These are phyloP conservation scores for Cecidostiba fungosa DNA, from an alignment of 2,888 invertebrate genomes.

Conservation along the genomic window DNA sequence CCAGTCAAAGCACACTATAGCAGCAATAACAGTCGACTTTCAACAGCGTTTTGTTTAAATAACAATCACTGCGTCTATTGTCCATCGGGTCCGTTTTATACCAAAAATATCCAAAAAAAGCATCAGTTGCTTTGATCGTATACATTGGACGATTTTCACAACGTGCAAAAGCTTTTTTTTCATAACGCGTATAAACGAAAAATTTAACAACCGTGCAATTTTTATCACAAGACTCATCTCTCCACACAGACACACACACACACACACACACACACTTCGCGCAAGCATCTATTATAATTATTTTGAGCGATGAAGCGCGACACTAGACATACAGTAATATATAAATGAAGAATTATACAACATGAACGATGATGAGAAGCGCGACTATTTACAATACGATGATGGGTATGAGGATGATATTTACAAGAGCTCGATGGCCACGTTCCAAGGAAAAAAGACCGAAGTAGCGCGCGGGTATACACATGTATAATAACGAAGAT, in stretches of 20 bases:
- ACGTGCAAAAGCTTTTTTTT: constrained; percentile 7
- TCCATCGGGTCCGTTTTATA: background rate
- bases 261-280: background rate
- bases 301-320: constrained; percentile 26
- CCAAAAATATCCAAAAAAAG: background rate
- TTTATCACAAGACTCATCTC: constrained; percentile 55
- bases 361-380: constrained; percentile 20
- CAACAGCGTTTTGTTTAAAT: background rate
- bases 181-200: constrained; percentile 7
- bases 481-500: constrained; percentile 29
- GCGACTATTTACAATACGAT: constrained; percentile 57
- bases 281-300: background rate
- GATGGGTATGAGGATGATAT: constrained; percentile 50
- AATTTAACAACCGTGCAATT: constrained; percentile 34
- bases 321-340: constrained; percentile 5
- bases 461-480: background rate
- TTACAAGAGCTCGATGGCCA: constrained; percentile 54
- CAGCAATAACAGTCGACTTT: constrained; percentile 1
- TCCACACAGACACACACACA: no score
- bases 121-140: background rate
- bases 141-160: no score
- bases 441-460: background rate
- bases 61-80: background rate
- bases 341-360: background rate
- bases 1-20: background rate